Evolutionary conservation across 2,113 vertebrate species (phyloP).

Genomic region (Silurus meridionalis): DNA sequence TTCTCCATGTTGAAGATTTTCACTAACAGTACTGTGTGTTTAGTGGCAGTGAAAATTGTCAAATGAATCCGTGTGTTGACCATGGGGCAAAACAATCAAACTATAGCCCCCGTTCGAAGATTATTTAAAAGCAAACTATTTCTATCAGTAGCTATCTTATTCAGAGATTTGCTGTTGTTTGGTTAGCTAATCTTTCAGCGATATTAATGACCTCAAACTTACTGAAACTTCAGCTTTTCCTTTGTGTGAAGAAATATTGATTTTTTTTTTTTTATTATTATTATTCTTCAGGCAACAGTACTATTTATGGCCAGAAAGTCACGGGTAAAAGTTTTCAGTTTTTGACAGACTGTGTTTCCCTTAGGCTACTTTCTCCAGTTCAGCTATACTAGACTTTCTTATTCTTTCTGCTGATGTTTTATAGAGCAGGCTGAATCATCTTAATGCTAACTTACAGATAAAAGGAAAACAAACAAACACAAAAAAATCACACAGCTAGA

Average conservation of each 20-base stretch:
- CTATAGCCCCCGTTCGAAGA: background rate
- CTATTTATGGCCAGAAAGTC: conserved; percentile 12
- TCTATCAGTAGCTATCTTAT: background rate
- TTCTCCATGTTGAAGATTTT: background rate
- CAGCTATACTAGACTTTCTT: background rate
- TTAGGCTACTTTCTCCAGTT: conserved; percentile 2
- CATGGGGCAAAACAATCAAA: background rate
- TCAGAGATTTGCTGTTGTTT: background rate
- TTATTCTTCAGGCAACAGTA: background rate
- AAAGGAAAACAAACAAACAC: background rate
- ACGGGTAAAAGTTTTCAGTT: background rate
- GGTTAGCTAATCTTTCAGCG: background rate
- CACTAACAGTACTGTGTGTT: background rate
- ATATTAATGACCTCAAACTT: conserved; percentile 1
- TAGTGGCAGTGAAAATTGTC: background rate
- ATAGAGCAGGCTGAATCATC: background rate
- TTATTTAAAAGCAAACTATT: background rate
- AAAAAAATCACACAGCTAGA: background rate
- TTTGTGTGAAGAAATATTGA: conserved; percentile 3
- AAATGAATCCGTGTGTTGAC: background rate
- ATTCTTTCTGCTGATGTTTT: background rate
- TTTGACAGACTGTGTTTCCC: conserved; percentile 9
- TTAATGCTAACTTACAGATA: background rate
- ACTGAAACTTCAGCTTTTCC: background rate
- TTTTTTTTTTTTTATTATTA: background rate